These are phyloP conservation scores for Naja naja DNA, from an alignment of 2,113 vertebrate genomes.

Conservation along the genomic window DNA sequence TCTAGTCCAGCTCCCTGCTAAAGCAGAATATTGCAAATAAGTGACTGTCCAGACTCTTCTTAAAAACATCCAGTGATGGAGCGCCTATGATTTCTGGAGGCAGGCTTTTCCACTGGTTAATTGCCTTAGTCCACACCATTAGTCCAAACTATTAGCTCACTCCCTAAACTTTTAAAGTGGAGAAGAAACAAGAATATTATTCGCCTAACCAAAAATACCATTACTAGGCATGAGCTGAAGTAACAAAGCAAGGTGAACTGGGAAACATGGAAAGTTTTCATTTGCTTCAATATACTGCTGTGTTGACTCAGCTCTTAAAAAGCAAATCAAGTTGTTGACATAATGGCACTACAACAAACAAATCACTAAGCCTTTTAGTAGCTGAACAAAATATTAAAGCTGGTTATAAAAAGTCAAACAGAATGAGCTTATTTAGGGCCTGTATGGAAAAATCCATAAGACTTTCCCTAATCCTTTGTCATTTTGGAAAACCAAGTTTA, in stretches of 20 bases:
- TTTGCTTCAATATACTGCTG: constrained; percentile 63
- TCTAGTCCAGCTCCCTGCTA: no score
- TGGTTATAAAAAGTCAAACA: constrained; percentile 55
- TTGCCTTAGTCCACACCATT: no score
- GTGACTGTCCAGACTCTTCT: no score
- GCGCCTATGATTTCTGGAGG: no score
- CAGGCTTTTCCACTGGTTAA: no score
- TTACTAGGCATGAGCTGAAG: constrained; percentile 43
- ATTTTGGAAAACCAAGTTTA: constrained; percentile 54
- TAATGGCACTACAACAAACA: constrained; percentile 57
- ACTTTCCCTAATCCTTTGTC: constrained; percentile 51
- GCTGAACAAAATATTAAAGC: constrained; percentile 61
- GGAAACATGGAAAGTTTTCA: constrained; percentile 62
- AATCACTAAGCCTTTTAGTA: constrained; percentile 53
- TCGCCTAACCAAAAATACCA: constrained; percentile 55
- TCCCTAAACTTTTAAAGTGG: not conserved
- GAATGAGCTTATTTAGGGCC: constrained; percentile 56
- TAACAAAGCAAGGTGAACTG: constrained; percentile 61
- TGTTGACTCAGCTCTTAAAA: constrained; percentile 66
- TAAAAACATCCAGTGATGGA: no score
- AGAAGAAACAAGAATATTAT: constrained; percentile 27
- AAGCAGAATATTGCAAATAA: no score
- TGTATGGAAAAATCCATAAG: constrained; percentile 54
- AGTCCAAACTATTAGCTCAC: not conserved
- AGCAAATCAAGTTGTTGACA: constrained; percentile 65